These are phyloP conservation scores for Eonycteris spelaea DNA, from an alignment of 2,113 vertebrate genomes.

Conservation along the genomic window DNA sequence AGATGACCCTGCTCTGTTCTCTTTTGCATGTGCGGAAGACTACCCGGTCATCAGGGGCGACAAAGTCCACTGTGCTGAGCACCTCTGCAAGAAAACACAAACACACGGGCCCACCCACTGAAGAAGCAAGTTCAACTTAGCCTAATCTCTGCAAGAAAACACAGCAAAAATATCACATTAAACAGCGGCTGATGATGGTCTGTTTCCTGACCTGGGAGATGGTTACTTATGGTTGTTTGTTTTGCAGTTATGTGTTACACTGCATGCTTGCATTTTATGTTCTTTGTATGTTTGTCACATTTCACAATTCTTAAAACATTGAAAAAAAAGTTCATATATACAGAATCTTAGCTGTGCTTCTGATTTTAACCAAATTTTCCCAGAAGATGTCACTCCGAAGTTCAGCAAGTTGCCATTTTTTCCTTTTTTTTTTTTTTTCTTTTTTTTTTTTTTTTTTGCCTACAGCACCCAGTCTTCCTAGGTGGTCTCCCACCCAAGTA, in stretches of 20 bases:
- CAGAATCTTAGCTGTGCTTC: not conserved
- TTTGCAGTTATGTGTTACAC: not conserved
- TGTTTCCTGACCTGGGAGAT: not conserved
- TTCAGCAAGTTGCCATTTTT: not conserved
- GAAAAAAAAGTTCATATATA: not conserved
- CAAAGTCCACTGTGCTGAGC: constrained; percentile 93
- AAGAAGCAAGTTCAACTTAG: not conserved
- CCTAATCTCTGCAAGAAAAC: not conserved
- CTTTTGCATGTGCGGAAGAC: constrained; percentile 95
- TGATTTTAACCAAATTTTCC: not conserved
- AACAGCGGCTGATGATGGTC: not conserved
- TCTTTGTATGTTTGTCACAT: not conserved
- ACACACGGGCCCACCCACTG: not conserved
- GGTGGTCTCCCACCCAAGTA: no score
- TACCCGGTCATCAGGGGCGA: constrained; percentile 93
- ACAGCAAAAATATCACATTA: not conserved
- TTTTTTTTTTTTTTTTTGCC: not conserved
- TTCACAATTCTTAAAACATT: not conserved
- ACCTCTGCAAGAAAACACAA: constrained; percentile 83
- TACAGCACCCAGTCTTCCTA: no score
- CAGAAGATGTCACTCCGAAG: not conserved
- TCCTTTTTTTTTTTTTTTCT: no score
- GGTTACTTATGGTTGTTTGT: not conserved
- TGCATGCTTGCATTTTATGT: not conserved
- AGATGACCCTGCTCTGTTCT: constrained; percentile 89